phyloP scores from a whole-genome alignment of 2,113 vertebrate species.

The Sialia sialis region DNA sequence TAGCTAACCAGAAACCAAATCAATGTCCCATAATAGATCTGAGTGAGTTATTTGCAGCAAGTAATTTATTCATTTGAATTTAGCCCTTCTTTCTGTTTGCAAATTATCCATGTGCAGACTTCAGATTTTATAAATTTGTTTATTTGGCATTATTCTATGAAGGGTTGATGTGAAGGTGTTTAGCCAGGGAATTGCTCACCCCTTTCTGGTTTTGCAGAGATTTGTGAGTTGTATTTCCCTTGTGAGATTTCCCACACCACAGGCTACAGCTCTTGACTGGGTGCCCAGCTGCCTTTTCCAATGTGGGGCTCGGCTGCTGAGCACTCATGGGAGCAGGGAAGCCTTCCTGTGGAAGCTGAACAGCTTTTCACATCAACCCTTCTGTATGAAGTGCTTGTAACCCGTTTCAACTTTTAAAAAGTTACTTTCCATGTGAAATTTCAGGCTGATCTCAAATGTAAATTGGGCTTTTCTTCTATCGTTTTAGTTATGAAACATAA shows the following conservation, averaged over 20 bases:
- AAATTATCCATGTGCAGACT: constrained; percentile 41
- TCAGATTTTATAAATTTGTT: constrained; percentile 50
- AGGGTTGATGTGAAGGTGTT: background rate
- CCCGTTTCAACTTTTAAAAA: background rate
- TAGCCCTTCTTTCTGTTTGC: constrained; percentile 32
- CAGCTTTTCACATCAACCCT: background rate
- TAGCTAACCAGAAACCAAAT: constrained; percentile 63
- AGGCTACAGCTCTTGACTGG: background rate
- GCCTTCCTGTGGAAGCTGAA: background rate
- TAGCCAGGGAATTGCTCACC: background rate
- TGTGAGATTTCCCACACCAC: background rate
- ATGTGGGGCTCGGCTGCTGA: background rate
- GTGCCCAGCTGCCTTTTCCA: background rate
- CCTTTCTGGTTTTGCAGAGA: background rate
- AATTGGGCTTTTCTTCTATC: background rate
- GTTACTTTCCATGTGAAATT: background rate
- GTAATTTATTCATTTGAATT: constrained; percentile 60
- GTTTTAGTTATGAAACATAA: background rate
- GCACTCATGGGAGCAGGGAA: background rate
- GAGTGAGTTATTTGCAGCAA: constrained; percentile 57
- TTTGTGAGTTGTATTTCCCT: background rate
- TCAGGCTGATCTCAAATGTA: background rate
- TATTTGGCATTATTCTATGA: constrained; percentile 27
- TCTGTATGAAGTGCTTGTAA: background rate
- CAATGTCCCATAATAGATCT: constrained; percentile 57